These are phyloP conservation scores for Sebastiscus albofasciatus DNA, from an alignment of 2,797 vertebrate genomes.

Conservation along the genomic window DNA sequence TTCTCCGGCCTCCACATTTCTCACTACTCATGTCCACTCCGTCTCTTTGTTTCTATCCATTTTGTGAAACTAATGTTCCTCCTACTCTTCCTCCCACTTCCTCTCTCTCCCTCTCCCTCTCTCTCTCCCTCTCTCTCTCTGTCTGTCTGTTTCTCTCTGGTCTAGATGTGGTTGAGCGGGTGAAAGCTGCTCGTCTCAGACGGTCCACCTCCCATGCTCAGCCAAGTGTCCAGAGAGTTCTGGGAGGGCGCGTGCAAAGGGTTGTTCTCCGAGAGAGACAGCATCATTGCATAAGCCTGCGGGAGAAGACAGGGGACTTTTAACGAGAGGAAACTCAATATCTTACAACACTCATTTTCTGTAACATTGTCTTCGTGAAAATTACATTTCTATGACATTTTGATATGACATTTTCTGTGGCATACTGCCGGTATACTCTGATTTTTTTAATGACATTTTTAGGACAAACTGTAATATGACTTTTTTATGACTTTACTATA, in stretches of 20 bases:
- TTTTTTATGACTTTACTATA: background rate
- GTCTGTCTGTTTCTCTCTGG: slow-evolving; percentile 40
- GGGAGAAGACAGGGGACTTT: slow-evolving; percentile 17
- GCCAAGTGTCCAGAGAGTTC: slow-evolving; percentile 97
- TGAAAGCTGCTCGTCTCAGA: slow-evolving; percentile 95
- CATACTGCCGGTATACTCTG: background rate
- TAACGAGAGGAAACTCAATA: background rate
- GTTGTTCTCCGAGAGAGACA: slow-evolving; percentile 97
- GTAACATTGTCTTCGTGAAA: background rate
- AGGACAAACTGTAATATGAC: background rate
- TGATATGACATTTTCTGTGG: background rate
- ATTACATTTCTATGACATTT: background rate
- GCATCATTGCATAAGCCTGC: slow-evolving; percentile 99
- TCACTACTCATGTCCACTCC: slow-evolving; percentile 46
- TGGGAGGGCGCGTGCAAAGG: slow-evolving; percentile 94
- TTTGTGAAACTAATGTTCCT: slow-evolving; percentile 54
- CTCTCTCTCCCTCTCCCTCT: slow-evolving; percentile 11
- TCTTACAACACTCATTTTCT: background rate
- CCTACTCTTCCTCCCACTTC: slow-evolving; percentile 35
- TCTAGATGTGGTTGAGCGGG: slow-evolving; percentile 96
- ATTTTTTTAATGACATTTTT: too few relatives aligned
- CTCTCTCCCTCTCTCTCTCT: slow-evolving; percentile 43
- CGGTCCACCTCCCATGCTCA: slow-evolving; percentile 93
- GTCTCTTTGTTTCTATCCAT: slow-evolving; percentile 48
- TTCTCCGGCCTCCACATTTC: slow-evolving; percentile 42